These are phyloP conservation scores for Brachypodius melanocephalos DNA, from an alignment of 2,113 vertebrate genomes.

Conservation along the genomic window DNA sequence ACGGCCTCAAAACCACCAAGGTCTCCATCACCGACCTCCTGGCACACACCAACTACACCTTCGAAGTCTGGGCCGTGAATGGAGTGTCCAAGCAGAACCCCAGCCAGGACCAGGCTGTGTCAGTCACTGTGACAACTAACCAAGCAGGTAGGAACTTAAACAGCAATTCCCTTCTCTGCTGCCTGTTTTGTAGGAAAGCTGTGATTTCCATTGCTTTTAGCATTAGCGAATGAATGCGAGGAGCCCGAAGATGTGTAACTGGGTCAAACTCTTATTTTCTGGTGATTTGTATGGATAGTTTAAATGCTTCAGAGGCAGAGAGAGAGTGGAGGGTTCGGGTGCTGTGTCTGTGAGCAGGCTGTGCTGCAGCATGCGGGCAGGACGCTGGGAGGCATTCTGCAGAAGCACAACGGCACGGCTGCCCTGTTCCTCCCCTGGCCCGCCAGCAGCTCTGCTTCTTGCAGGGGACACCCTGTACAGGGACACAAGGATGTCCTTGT, in stretches of 20 bases:
- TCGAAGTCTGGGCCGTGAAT: constrained; percentile 95
- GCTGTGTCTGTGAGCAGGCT: neutral
- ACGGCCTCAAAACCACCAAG: constrained; percentile 83
- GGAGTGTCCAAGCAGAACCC: constrained; percentile 93
- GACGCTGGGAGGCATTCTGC: neutral
- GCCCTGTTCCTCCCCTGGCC: too few relatives aligned
- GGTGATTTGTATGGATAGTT: neutral
- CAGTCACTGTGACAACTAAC: constrained; percentile 95
- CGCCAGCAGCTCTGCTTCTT: neutral
- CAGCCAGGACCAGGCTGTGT: constrained; percentile 89
- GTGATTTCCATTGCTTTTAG: neutral
- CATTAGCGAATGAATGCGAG: neutral
- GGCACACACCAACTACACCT: constrained; percentile 98
- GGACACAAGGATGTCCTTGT: neutral
- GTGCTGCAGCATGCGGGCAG: neutral
- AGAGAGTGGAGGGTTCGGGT: neutral
- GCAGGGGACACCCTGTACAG: neutral
- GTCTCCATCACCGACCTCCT: constrained; percentile 96
- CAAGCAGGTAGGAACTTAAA: constrained; percentile 87
- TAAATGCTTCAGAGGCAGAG: neutral
- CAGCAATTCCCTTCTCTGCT: neutral
- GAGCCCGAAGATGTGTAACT: neutral
- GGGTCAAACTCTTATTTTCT: constrained; percentile 17
- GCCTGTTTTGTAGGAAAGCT: neutral
- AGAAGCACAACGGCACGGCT: neutral